Conservation (phyloP, 2,888 invertebrate species). For the Chelonus formosanus region DNA sequence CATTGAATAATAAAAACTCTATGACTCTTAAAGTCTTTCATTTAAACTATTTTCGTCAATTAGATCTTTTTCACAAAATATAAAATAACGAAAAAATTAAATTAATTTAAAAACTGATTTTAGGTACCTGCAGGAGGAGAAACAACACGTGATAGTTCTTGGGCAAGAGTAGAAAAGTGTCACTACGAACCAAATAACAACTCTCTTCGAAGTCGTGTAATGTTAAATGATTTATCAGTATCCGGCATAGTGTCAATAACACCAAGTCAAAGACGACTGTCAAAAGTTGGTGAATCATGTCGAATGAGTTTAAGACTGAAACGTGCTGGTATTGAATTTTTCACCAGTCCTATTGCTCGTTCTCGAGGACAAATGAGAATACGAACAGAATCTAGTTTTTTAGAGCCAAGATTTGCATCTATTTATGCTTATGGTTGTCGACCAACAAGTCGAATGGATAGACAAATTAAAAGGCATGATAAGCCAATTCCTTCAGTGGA, state of each 20-base stretch:
- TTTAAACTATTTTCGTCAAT: too few species aligned
- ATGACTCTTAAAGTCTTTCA: too few species aligned
- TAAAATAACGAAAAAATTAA: background rate
- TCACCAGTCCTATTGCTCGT: conserved; percentile 75
- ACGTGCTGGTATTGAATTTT: conserved; percentile 79
- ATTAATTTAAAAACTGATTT: conserved; percentile 9
- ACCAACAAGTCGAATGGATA: conserved; percentile 56
- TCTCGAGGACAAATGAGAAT: conserved; percentile 77
- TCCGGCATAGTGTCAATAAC: conserved; percentile 77
- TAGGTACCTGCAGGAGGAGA: conserved; percentile 52
- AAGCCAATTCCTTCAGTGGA: conserved; percentile 38
- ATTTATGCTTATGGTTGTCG: conserved; percentile 87
- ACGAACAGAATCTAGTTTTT: conserved; percentile 83
- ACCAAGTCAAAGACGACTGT: conserved; percentile 47
- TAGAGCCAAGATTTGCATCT: conserved; percentile 85
- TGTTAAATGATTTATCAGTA: conserved; percentile 82
- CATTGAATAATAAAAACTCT: too few species aligned
- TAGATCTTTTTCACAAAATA: background rate
- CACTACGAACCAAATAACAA: conserved; percentile 78
- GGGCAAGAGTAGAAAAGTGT: conserved; percentile 76
- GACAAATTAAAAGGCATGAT: conserved; percentile 58
- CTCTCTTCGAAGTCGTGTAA: conserved; percentile 78
- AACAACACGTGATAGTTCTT: conserved; percentile 42
- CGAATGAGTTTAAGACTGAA: conserved; percentile 81
- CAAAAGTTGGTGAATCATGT: conserved; percentile 69